Percentiles rank a stretch among this genome's conserved stretches.
These are phyloP conservation scores for Drosophila gaucha DNA, from an alignment of 2,888 invertebrate genomes.

Conservation along the genomic window DNA sequence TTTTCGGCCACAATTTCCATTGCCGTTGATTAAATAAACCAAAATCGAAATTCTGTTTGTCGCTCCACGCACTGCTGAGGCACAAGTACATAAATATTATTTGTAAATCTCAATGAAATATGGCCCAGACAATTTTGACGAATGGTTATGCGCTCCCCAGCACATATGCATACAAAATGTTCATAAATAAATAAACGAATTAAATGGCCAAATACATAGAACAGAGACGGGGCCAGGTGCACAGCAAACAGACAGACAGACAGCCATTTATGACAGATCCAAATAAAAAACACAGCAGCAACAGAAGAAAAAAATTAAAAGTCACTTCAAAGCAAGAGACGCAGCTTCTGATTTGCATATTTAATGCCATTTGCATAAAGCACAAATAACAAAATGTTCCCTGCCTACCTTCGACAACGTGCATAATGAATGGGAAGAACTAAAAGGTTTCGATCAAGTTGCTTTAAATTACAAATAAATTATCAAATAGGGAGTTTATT, in stretches of 20 bases:
- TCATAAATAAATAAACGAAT: constrained; percentile 63
- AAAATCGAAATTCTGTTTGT: constrained; percentile 59
- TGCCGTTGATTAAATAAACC: constrained; percentile 73
- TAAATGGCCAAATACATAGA: constrained; percentile 41
- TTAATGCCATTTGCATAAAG: constrained; percentile 71
- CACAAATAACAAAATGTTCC: constrained; percentile 27
- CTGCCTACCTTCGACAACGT: not conserved
- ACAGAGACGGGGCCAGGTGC: constrained; percentile 15
- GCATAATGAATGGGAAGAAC: not conserved
- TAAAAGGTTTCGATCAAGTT: not conserved
- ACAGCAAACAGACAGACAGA: constrained; percentile 23
- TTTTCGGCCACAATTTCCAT: constrained; percentile 39
- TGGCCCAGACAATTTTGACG: constrained; percentile 61
- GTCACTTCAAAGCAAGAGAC: constrained; percentile 49
- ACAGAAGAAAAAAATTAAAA: too few relatives aligned
- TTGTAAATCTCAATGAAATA: constrained; percentile 75
- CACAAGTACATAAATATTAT: constrained; percentile 66
- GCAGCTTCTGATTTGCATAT: constrained; percentile 65
- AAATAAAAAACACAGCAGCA: constrained; percentile 20
- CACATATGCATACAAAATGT: constrained; percentile 21
- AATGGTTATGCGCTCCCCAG: constrained; percentile 23
- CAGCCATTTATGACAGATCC: constrained; percentile 22
- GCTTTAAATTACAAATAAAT: not conserved
- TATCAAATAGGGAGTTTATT: not conserved
- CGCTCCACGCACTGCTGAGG: constrained; percentile 9